Evolutionary conservation across 2,113 vertebrate species (phyloP), one percentile per base, ranked within the genome.

Genomic region (Poeciliopsis retropinna): DNA sequence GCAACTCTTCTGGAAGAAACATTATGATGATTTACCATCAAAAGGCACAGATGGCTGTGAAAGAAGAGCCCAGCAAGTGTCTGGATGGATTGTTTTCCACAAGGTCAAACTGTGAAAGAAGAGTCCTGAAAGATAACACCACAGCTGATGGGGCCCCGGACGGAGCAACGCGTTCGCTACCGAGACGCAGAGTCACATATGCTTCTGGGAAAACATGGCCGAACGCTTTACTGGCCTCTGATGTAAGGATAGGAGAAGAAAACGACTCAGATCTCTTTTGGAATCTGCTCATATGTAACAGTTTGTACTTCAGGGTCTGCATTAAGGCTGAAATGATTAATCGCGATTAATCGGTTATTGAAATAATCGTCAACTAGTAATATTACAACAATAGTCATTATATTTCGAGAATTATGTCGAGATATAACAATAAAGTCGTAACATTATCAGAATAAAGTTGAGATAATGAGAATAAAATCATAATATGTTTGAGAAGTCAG

Each of bases 91-190:
- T 76, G 65, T 12, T 88, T 91, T 87, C 69, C 79, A 84, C 76
- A 77, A 87, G 84, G 90, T 86, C 86, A 73, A 51, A 74, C 67
- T 72, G 65, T 79, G 82, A 88, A 89, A 90, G 57, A 79, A 54
- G 72, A 72, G 67, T 77, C 82, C 76, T 79, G 88, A 85, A 90
- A 90, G 68, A 39, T 57, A 78, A 90, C 85, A 85, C 86, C 72
- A 60, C 30, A 62, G 76, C 27, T 32, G 19, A 82, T 25, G 54
- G 75, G 73, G 76, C 75, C 72, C 57, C 1, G 11, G 69, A 82
- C 74, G 67, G 44, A 82, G 70, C 76, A 39, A 78, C 72, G 64
- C 66, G 67, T 32, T 81, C 60, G 0, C 74, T 69, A 75, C 70
- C 32, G 67, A 60, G 65, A 68, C 75, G 66, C 13, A 34, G 65